Percentiles rank a stretch among this genome's conserved stretches.
phyloP scores from a whole-genome alignment of 2,113 vertebrate species.

The Cygnus buccinator region DNA sequence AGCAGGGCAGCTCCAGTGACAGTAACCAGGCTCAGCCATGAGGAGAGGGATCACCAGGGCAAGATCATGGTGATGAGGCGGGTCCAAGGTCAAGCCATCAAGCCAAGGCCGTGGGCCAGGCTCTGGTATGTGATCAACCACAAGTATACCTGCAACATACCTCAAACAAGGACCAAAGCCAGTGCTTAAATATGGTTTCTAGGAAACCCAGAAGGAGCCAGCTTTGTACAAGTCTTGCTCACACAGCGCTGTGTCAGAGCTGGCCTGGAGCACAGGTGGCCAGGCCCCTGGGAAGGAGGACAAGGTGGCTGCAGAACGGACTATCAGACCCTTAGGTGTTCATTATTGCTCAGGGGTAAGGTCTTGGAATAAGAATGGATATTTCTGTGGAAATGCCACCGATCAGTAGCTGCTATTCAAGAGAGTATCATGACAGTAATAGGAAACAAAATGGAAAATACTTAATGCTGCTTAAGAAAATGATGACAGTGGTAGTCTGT shows the following conservation, averaged over 20 bases:
- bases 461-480: not conserved
- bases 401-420: not conserved
- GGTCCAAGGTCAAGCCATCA: not conserved
- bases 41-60: too few relatives aligned
- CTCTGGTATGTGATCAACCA: accelerated
- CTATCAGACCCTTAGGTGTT: not conserved
- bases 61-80: not conserved
- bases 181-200: not conserved
- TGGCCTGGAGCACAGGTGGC: not conserved
- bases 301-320: not conserved
- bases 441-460: not conserved
- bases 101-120: not conserved
- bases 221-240: not conserved
- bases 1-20: not conserved
- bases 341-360: not conserved
- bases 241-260: not conserved
- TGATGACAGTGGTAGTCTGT: not conserved
- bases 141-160: accelerated
- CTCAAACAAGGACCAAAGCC: not conserved
- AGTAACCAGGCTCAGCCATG: accelerated
- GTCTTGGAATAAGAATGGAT: not conserved
- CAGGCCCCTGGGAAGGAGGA: not conserved
- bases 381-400: not conserved
- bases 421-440: not conserved
- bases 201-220: not conserved